Conservation (phyloP, 35 echinoderm and acorn worm species). For the Apostichopus japonicus region DNA sequence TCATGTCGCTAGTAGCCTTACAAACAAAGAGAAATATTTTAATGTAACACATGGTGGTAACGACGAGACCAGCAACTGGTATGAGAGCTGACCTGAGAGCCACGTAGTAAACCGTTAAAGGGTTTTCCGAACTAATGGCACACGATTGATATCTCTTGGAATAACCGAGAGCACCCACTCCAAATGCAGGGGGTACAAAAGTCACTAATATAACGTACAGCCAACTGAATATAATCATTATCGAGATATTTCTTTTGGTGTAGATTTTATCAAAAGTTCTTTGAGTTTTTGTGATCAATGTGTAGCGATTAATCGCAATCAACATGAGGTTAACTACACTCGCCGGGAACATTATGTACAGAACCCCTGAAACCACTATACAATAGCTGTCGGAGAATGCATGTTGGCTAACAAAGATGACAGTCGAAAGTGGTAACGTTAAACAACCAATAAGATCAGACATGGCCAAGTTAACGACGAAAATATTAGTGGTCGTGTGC, state of each 20-base stretch:
- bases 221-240: slow-evolving; percentile 21
- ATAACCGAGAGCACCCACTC: background rate
- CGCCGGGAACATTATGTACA: background rate
- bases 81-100: background rate
- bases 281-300: background rate
- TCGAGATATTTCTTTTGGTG: background rate
- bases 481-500: background rate
- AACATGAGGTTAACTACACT: background rate
- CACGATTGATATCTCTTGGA: background rate
- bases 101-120: background rate
- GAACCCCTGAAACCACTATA: background rate
- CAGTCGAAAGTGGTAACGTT: background rate
- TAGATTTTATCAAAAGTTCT: background rate
- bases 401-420: background rate
- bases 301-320: slow-evolving; percentile 5
- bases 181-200: background rate
- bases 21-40: background rate
- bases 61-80: background rate
- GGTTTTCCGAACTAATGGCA: background rate
- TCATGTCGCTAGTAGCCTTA: background rate
- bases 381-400: background rate
- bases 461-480: background rate
- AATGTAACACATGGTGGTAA: background rate
- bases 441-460: background rate
- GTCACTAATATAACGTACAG: background rate